Conservation (phyloP, 30 jellyfish, hydroid and myxozoan species). For the Nemopilema nomurai region DNA sequence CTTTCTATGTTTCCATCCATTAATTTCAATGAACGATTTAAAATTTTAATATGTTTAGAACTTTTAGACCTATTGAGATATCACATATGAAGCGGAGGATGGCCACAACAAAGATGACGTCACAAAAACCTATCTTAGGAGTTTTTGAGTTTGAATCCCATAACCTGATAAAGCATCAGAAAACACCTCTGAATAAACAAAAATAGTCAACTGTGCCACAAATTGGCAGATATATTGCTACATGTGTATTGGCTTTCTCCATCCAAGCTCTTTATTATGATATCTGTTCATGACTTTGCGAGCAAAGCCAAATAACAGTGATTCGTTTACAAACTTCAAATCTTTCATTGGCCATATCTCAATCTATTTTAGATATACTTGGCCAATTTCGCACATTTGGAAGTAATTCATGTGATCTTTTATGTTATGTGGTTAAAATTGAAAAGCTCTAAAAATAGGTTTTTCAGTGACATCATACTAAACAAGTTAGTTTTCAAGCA, state of each 20-base stretch:
- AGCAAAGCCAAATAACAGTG: not conserved
- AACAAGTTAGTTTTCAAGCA: not conserved
- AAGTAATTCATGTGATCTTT: not conserved
- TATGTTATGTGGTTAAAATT: not conserved
- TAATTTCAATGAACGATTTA: no score
- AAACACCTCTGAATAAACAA: not conserved
- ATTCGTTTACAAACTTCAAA: not conserved
- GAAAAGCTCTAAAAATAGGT: not conserved
- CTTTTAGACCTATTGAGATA: not conserved
- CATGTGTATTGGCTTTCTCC: not conserved
- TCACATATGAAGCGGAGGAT: no score
- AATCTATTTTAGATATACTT: not conserved
- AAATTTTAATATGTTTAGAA: no score
- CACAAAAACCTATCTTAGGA: not conserved
- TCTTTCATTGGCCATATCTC: not conserved
- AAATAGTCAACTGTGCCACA: not conserved
- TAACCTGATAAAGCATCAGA: not conserved
- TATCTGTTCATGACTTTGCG: not conserved
- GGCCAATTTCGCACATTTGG: not conserved
- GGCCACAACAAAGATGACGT: no score
- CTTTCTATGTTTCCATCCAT: no score
- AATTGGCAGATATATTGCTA: not conserved
- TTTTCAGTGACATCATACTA: not conserved
- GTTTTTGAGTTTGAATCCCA: not conserved
- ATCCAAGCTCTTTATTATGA: not conserved